Evolutionary conservation across 2,113 vertebrate species (phyloP).

Genomic region (Osmerus eperlanus): DNA sequence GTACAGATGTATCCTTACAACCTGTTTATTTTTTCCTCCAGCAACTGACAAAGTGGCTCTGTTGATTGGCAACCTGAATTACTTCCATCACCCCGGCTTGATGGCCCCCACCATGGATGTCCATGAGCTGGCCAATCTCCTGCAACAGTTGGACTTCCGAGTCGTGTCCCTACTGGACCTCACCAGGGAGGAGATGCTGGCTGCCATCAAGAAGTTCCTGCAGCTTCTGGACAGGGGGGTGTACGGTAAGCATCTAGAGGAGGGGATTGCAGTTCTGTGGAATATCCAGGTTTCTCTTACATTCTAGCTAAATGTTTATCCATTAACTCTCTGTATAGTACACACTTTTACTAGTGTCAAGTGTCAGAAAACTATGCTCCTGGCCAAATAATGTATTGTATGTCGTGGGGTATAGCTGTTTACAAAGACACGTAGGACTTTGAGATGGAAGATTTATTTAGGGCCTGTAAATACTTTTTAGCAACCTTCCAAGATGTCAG

Average conservation of each 20-base stretch:
- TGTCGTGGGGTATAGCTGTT: slow-evolving; percentile 16
- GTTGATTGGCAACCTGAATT: slow-evolving; percentile 83
- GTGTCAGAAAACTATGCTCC: slow-evolving; percentile 8
- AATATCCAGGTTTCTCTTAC: background rate
- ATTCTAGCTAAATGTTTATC: slow-evolving; percentile 2
- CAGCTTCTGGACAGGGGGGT: slow-evolving; percentile 80
- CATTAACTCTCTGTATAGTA: slow-evolving; percentile 19
- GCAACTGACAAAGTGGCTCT: slow-evolving; percentile 85
- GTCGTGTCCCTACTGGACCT: slow-evolving; percentile 86
- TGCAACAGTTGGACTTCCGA: slow-evolving; percentile 79
- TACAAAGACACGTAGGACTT: background rate
- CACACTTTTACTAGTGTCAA: slow-evolving; percentile 26
- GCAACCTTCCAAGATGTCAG: background rate
- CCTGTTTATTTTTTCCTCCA: slow-evolving; percentile 39
- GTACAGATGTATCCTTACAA: background rate
- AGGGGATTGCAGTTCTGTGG: background rate
- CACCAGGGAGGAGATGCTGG: slow-evolving; percentile 77
- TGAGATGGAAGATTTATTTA: background rate
- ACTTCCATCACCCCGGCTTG: slow-evolving; percentile 75
- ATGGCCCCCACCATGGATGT: slow-evolving; percentile 82
- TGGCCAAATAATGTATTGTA: background rate
- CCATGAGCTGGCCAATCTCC: slow-evolving; percentile 76
- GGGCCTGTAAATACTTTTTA: background rate
- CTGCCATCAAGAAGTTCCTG: slow-evolving; percentile 74
- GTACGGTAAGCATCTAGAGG: slow-evolving; percentile 72